phyloP scores from a whole-genome alignment of 2,888 invertebrate species.

The Polymixis lichenea region DNA sequence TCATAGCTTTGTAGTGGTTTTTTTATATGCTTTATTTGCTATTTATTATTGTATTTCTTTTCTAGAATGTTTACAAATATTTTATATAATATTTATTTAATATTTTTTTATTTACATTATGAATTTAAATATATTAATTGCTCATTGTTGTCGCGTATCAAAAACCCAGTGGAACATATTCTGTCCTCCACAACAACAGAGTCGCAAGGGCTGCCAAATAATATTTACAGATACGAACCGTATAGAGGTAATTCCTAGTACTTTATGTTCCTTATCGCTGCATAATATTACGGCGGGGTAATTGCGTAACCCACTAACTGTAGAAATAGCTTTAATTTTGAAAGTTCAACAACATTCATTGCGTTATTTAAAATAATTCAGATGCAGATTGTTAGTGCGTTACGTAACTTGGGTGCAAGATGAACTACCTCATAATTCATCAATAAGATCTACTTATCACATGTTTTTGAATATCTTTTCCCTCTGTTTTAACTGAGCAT shows the following conservation, averaged over 20 bases:
- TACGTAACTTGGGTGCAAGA: no score
- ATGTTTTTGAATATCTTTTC: background rate
- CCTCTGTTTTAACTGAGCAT: background rate
- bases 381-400: no score
- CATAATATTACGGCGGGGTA: background rate
- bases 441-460: background rate
- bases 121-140: slow-evolving; percentile 35
- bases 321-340: no score
- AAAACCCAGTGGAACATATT: slow-evolving; percentile 62
- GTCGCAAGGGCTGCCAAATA: slow-evolving; percentile 15
- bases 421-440: background rate
- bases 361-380: no score
- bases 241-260: slow-evolving; percentile 42
- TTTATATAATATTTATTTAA: slow-evolving; percentile 22
- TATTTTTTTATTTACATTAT: slow-evolving; percentile 34
- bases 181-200: slow-evolving; percentile 34
- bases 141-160: slow-evolving; percentile 69
- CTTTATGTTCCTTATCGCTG: background rate
- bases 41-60: background rate
- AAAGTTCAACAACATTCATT: no score
- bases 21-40: background rate
- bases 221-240: slow-evolving; percentile 63
- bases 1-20: background rate
- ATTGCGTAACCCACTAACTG: no score
- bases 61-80: slow-evolving; percentile 39